Evolutionary conservation across 2,888 invertebrate species (phyloP).

Genomic region (Campoplex nolae): DNA sequence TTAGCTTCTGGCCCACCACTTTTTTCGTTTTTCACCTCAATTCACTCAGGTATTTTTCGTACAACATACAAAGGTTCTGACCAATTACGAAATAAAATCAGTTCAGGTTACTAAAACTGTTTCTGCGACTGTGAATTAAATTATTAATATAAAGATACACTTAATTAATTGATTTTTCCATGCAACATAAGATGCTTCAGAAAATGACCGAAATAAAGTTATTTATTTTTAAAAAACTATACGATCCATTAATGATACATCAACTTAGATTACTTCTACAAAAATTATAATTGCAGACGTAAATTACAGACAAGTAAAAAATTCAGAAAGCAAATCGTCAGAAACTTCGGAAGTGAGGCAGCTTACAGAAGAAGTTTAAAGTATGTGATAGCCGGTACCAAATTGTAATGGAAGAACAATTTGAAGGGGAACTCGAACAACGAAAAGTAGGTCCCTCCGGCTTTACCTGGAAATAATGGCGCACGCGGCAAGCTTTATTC

Average conservation of each 20-base stretch:
- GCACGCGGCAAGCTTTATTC: slow-evolving; percentile 59
- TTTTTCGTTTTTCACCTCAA: slow-evolving; percentile 9
- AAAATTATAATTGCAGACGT: slow-evolving; percentile 1
- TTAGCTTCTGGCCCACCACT: not conserved
- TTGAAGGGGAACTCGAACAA: slow-evolving; percentile 35
- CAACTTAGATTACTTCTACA: not conserved
- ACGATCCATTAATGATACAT: not conserved
- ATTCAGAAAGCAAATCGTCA: not conserved
- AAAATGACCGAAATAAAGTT: not conserved
- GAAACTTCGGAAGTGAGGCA: slow-evolving; percentile 2
- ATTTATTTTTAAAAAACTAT: not conserved
- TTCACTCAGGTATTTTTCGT: slow-evolving; percentile 14
- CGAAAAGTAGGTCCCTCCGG: slow-evolving; percentile 66
- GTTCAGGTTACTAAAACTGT: not conserved
- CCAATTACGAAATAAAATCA: not conserved
- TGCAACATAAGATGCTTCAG: no score
- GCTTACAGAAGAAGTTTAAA: slow-evolving; percentile 28
- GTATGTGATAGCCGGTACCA: slow-evolving; percentile 62
- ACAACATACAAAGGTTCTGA: not conserved
- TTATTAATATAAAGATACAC: slow-evolving; percentile 30
- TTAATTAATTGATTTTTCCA: not conserved
- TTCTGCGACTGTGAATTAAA: slow-evolving; percentile 8
- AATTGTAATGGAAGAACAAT: slow-evolving; percentile 28
- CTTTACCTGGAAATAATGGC: slow-evolving; percentile 46
- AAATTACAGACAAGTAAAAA: slow-evolving; percentile 13